These are phyloP conservation scores for Syndactyla subalaris DNA, from an alignment of 2,797 vertebrate genomes.

Conservation along the genomic window DNA sequence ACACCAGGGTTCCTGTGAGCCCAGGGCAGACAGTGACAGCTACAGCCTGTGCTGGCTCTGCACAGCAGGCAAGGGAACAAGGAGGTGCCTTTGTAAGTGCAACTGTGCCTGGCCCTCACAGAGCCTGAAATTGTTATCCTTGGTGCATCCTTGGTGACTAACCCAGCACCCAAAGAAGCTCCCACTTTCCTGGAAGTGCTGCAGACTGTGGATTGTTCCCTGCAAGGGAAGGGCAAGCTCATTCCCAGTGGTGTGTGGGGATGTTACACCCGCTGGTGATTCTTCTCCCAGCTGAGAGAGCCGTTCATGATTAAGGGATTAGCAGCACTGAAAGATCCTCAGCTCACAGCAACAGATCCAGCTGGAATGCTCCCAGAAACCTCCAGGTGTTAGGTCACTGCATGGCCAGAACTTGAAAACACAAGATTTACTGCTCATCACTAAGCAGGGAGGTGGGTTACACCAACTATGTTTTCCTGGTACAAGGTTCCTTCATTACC, in stretches of 20 bases:
- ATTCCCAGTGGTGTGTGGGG: background rate
- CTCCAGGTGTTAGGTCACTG: background rate
- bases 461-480: background rate
- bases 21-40: background rate
- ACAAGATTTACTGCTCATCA: background rate
- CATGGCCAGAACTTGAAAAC: fast-evolving
- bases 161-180: background rate
- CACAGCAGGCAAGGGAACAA: background rate
- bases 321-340: background rate
- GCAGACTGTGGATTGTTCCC: background rate
- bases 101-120: background rate
- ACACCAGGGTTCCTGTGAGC: fast-evolving
- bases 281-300: background rate
- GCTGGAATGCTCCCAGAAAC: background rate
- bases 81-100: background rate
- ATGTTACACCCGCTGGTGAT: background rate
- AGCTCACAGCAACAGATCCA: background rate
- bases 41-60: background rate
- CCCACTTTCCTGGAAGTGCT: background rate
- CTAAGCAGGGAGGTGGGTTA: background rate
- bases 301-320: background rate
- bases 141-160: background rate
- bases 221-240: background rate
- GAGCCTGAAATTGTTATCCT: background rate
- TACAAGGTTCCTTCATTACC: background rate